phyloP scores from a whole-genome alignment of 2,113 vertebrate species.

The Channa argus region DNA sequence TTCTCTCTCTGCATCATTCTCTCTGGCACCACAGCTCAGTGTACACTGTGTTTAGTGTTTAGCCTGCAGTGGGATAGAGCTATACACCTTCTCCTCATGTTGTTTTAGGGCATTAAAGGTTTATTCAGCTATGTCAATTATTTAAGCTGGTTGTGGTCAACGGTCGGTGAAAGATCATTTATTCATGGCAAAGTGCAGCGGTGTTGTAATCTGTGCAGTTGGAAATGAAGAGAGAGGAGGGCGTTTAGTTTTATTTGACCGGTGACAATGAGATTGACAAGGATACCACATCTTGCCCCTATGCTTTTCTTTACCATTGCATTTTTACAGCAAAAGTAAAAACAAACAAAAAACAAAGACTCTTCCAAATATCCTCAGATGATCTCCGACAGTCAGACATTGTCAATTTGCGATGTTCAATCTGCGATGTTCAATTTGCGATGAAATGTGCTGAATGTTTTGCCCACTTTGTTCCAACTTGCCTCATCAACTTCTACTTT shows the following conservation, averaged over 20 bases:
- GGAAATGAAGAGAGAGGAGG: conserved; percentile 11
- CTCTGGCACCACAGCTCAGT: conserved; percentile 21
- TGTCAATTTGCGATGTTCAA: conserved; percentile 38
- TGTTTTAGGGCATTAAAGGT: conserved; percentile 44
- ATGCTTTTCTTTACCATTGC: conserved; percentile 8
- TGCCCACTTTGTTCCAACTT: conserved; percentile 37
- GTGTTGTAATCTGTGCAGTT: conserved; percentile 33
- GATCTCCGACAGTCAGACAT: conserved; percentile 23
- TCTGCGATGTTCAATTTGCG: conserved; percentile 37
- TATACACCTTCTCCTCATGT: conserved; percentile 10
- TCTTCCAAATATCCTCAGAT: not conserved
- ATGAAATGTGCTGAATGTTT: conserved; percentile 34
- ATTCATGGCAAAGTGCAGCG: conserved; percentile 44
- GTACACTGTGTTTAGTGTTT: conserved; percentile 41
- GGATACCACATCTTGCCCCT: not conserved
- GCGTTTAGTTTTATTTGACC: conserved; percentile 28
- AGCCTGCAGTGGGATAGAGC: conserved; percentile 4
- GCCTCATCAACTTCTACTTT: conserved; percentile 46
- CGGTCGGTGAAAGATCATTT: conserved; percentile 32
- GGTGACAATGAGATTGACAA: conserved; percentile 14
- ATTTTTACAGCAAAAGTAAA: not conserved
- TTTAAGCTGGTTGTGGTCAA: conserved; percentile 53
- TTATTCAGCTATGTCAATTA: conserved; percentile 56
- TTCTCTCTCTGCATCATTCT: conserved; percentile 27
- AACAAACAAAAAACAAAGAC: not conserved